Conservation (phyloP, 2,797 vertebrate species). For the Mormyrus proboscirostris region DNA sequence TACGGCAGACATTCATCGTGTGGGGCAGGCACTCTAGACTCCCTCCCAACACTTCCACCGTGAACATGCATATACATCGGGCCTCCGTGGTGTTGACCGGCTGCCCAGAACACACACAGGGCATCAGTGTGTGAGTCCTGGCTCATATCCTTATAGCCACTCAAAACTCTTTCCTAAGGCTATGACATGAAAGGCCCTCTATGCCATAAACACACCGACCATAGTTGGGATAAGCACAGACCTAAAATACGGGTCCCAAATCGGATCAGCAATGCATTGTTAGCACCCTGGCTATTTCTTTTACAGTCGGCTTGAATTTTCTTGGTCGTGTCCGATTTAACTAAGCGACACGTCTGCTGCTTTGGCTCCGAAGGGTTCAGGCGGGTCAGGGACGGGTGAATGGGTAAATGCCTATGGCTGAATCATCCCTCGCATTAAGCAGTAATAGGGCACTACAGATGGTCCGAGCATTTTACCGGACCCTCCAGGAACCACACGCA, state of each 20-base stretch:
- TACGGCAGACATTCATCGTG: slow-evolving; percentile 54
- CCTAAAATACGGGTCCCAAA: neutral
- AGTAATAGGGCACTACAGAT: slow-evolving; percentile 58
- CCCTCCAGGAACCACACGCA: slow-evolving; percentile 30
- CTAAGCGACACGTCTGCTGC: slow-evolving; percentile 7
- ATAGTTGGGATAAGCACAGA: slow-evolving; percentile 37
- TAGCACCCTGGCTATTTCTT: slow-evolving; percentile 20
- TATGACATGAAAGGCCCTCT: slow-evolving; percentile 72
- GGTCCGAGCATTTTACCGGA: slow-evolving; percentile 37
- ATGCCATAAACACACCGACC: slow-evolving; percentile 63
- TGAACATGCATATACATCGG: slow-evolving; percentile 61
- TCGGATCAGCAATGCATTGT: neutral
- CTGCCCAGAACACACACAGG: slow-evolving; percentile 67
- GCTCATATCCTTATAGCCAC: slow-evolving; percentile 67
- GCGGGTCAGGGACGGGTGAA: slow-evolving; percentile 48
- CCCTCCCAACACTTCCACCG: slow-evolving; percentile 59
- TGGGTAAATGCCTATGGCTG: slow-evolving; percentile 58
- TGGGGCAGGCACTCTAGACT: slow-evolving; percentile 66
- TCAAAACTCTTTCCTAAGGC: slow-evolving; percentile 66
- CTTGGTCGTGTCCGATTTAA: neutral
- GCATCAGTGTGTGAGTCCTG: slow-evolving; percentile 68
- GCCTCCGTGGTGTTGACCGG: slow-evolving; percentile 67
- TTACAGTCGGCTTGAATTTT: slow-evolving; percentile 36
- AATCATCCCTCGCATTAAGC: slow-evolving; percentile 67
- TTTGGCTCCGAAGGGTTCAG: neutral